A percentile compares a stretch with the other conserved stretches of the same genome.
These are phyloP conservation scores for Channa striata DNA, from an alignment of 2,797 vertebrate genomes.

Conservation along the genomic window DNA sequence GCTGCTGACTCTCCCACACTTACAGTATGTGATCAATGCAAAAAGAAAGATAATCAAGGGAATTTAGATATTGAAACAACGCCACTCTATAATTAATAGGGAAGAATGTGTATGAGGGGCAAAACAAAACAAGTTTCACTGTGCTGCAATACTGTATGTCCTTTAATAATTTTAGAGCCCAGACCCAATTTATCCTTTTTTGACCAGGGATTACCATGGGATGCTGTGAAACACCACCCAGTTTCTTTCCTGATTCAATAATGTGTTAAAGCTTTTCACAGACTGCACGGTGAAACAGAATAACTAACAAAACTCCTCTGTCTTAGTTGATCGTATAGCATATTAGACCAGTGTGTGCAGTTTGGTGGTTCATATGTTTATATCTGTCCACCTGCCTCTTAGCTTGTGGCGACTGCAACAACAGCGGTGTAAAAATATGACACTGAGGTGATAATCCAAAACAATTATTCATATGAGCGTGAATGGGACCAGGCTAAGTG, in stretches of 20 bases:
- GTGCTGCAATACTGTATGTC: not conserved
- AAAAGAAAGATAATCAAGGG: conserved; percentile 17
- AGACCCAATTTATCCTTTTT: conserved; percentile 51
- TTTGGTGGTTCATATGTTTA: conserved; percentile 13
- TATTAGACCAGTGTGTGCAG: conserved; percentile 7
- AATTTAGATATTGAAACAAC: conserved; percentile 39
- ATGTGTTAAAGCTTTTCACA: conserved; percentile 66
- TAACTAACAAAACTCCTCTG: conserved; percentile 52
- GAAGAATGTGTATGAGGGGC: conserved; percentile 27
- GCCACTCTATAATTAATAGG: conserved; percentile 25
- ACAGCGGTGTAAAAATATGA: conserved; percentile 59
- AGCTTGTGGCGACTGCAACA: conserved; percentile 30
- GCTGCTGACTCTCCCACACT: conserved; percentile 48
- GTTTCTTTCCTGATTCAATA: conserved; percentile 58
- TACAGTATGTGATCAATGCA: conserved; percentile 39
- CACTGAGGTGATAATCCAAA: conserved; percentile 61
- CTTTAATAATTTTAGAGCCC: conserved; percentile 47
- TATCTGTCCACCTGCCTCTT: conserved; percentile 33
- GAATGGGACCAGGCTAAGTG: conserved; percentile 45
- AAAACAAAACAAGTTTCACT: conserved; percentile 16
- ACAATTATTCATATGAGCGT: conserved; percentile 42
- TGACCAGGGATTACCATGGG: conserved; percentile 55
- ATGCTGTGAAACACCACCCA: conserved; percentile 54
- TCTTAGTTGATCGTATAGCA: conserved; percentile 26
- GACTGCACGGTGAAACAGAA: conserved; percentile 54